Conservation (phyloP, 2,113 vertebrate species). For the Protomyctophum bolini region DNA sequence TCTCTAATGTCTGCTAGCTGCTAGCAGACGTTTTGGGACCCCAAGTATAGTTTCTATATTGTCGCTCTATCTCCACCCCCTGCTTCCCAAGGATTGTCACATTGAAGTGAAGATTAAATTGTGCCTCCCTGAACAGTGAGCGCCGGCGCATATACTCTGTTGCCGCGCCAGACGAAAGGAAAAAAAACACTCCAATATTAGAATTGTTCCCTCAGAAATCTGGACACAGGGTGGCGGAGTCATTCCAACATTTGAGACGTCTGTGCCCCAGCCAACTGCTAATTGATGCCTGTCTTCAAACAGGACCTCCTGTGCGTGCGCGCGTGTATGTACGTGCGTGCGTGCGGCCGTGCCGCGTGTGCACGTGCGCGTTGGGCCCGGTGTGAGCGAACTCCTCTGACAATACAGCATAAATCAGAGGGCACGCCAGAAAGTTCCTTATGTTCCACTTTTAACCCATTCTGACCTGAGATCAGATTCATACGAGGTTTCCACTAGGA, state of each 20-base stretch:
- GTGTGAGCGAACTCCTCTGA: not conserved
- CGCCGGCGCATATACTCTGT: constrained; percentile 25
- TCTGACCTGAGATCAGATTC: too few relatives aligned
- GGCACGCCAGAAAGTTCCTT: constrained; percentile 41
- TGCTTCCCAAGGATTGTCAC: constrained; percentile 56
- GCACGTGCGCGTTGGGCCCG: not conserved
- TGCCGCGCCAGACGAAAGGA: constrained; percentile 18
- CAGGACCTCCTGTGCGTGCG: constrained; percentile 23
- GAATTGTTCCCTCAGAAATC: constrained; percentile 11
- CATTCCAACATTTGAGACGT: constrained; percentile 27
- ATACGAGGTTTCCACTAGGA: too few relatives aligned
- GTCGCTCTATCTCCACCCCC: constrained; percentile 19
- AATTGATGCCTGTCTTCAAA: constrained; percentile 48
- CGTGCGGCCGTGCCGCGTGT: not conserved
- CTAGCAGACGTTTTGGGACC: constrained; percentile 23
- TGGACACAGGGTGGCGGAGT: constrained; percentile 3
- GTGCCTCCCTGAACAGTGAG: constrained; percentile 64
- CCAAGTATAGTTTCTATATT: constrained; percentile 22
- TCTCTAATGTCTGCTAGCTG: constrained; percentile 8
- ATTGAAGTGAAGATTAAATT: constrained; percentile 76
- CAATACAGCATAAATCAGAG: constrained; percentile 36
- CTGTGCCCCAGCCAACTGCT: constrained; percentile 36
- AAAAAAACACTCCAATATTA: constrained; percentile 26
- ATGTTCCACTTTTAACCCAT: constrained; percentile 57
- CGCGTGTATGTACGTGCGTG: constrained; percentile 4